phyloP scores from a whole-genome alignment of 2,888 invertebrate species.

The Volucella inanis region DNA sequence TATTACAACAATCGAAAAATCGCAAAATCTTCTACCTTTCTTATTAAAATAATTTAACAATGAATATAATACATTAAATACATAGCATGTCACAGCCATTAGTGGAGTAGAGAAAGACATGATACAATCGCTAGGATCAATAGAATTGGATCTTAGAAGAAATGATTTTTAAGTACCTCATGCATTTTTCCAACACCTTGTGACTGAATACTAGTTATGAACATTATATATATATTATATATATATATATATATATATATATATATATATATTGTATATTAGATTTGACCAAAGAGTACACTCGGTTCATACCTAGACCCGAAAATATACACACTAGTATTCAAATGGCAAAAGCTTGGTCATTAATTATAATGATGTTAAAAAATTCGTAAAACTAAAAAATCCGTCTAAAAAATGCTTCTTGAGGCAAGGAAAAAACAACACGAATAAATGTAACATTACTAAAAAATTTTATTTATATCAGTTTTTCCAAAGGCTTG shows the following conservation, averaged over 20 bases:
- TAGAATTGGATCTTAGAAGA: conserved; percentile 2
- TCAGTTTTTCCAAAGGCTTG: conserved; percentile 9
- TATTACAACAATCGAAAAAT: conserved; percentile 7
- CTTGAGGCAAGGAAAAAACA: background rate
- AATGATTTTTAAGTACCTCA: background rate
- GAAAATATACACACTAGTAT: no score
- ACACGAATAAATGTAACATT: conserved; percentile 42
- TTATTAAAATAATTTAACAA: conserved; percentile 21
- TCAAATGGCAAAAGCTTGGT: background rate
- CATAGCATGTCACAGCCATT: background rate
- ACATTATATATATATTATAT: no score
- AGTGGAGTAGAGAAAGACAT: conserved; percentile 1
- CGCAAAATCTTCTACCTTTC: background rate
- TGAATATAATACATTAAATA: conserved; percentile 11
- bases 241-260: no score
- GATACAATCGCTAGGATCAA: conserved; percentile 49
- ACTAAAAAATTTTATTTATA: conserved; percentile 40
- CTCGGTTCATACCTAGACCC: no score
- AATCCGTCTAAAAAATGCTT: conserved; percentile 6
- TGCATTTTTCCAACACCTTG: conserved; percentile 19
- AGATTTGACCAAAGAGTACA: background rate
- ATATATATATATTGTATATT: no score
- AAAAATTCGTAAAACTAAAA: conserved; percentile 31
- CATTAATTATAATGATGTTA: conserved; percentile 7
- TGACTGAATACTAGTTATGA: conserved; percentile 20